Conservation (phyloP, 2,888 invertebrate genomes). For the Volucella bombylans region DNA sequence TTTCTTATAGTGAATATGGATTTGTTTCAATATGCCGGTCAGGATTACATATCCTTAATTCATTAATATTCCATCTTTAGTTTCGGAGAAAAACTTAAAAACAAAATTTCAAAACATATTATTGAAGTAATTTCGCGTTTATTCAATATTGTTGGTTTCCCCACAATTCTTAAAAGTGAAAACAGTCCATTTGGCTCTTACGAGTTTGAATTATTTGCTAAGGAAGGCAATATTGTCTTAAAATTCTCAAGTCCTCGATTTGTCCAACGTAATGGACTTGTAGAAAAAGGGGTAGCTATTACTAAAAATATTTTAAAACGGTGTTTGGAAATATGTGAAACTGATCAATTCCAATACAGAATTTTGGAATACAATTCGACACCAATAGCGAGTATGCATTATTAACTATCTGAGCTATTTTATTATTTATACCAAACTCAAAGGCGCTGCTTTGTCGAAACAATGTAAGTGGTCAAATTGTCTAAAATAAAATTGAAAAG, state of each 20-base stretch:
- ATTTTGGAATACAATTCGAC: slow-evolving; percentile 67
- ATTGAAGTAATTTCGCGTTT: too few relatives aligned
- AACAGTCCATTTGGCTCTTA: slow-evolving; percentile 13
- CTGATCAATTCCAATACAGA: slow-evolving; percentile 55
- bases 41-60: too few relatives aligned
- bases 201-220: slow-evolving; percentile 47
- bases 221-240: slow-evolving; percentile 45
- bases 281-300: slow-evolving; percentile 68
- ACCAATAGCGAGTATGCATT: slow-evolving; percentile 59
- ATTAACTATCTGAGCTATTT: slow-evolving; percentile 62
- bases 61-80: too few relatives aligned
- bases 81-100: too few relatives aligned
- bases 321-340: slow-evolving; percentile 40
- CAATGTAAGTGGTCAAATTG: slow-evolving; percentile 38
- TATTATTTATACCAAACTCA: too few relatives aligned
- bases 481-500: slow-evolving; percentile 47
- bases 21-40: too few relatives aligned
- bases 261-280: slow-evolving; percentile 67
- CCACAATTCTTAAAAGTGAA: too few relatives aligned
- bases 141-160: too few relatives aligned
- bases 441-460: slow-evolving; percentile 38
- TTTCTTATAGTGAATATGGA: too few relatives aligned
- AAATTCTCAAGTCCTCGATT: slow-evolving; percentile 67
- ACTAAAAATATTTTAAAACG: slow-evolving; percentile 65
- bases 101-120: too few relatives aligned